These are phyloP conservation scores for Drosophila pseudotakahashii DNA, from an alignment of 2,888 invertebrate species.

Conservation along the genomic window DNA sequence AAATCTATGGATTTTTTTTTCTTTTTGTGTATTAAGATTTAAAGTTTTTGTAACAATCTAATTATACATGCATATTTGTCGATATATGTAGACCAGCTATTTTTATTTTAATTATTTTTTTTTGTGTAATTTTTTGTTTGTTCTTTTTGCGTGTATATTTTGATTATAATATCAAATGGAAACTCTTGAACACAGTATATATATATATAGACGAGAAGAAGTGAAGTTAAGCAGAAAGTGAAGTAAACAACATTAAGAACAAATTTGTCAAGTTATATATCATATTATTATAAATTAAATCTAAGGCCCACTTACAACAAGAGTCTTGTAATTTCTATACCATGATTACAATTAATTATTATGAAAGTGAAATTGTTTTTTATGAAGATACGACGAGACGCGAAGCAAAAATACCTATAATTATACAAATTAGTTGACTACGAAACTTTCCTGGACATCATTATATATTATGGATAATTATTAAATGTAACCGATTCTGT, in stretches of 20 bases:
- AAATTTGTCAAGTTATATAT: conserved; percentile 42
- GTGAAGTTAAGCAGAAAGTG: background rate
- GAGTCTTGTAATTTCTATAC: conserved; percentile 38
- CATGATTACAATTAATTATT: conserved; percentile 28
- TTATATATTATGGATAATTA: conserved; percentile 44
- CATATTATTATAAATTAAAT: conserved; percentile 36
- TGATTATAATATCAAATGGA: conserved; percentile 19
- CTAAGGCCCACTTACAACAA: conserved; percentile 34
- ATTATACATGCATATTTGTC: conserved; percentile 16
- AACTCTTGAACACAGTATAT: conserved; percentile 32
- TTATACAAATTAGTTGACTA: conserved; percentile 44
- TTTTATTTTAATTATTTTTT: background rate
- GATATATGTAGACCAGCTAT: conserved; percentile 12
- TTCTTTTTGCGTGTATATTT: conserved; percentile 11
- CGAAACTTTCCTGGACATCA: conserved; percentile 45
- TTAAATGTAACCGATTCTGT: conserved; percentile 29
- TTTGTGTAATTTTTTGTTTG: background rate
- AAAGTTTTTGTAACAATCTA: conserved; percentile 14
- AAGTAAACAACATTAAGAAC: conserved; percentile 23
- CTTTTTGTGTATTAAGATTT: conserved; percentile 16
- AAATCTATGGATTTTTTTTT: conserved; percentile 4
- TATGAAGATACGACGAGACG: conserved; percentile 4
- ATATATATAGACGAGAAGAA: conserved; percentile 1
- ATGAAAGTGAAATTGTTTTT: conserved; percentile 29
- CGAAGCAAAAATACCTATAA: conserved; percentile 25